phyloP scores from a whole-genome alignment of 1,140 invertebrate species.

The Aradophagus sp. region DNA sequence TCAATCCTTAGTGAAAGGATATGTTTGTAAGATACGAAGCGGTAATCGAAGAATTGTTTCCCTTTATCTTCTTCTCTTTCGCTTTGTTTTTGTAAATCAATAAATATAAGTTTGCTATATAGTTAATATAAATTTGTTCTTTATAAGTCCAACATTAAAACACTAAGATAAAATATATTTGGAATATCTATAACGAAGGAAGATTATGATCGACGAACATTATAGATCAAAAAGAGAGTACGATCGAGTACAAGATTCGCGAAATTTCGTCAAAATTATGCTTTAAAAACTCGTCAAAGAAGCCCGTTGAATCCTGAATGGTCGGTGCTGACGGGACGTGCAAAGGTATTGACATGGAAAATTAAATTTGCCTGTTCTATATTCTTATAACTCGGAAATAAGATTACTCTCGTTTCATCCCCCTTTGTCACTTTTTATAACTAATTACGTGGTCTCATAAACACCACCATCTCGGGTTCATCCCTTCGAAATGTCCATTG shows the following conservation, averaged over 20 bases:
- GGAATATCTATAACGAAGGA: constrained; percentile 47
- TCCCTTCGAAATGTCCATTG: not conserved
- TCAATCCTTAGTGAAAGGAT: constrained; percentile 35
- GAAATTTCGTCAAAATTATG: constrained; percentile 59
- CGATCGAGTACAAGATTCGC: constrained; percentile 29
- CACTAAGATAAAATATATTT: constrained; percentile 52
- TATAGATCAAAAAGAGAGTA: constrained; percentile 46
- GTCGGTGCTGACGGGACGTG: constrained; percentile 11
- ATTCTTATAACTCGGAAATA: too few relatives aligned
- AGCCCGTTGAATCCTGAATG: not conserved
- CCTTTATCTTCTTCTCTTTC: constrained; percentile 1
- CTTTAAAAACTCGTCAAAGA: constrained; percentile 42
- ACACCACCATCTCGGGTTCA: constrained; percentile 7
- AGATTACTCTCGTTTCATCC: too few relatives aligned
- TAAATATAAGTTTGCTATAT: constrained; percentile 19
- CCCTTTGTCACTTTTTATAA: too few relatives aligned
- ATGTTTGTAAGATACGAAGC: constrained; percentile 51
- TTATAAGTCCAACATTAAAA: constrained; percentile 41
- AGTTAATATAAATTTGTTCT: constrained; percentile 35
- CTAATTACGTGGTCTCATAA: too few relatives aligned
- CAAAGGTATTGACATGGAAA: too few relatives aligned
- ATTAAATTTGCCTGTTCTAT: too few relatives aligned
- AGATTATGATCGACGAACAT: constrained; percentile 45
- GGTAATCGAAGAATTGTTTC: constrained; percentile 29
- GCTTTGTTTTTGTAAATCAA: constrained; percentile 19